Evolutionary conservation across 2,797 vertebrate species (phyloP).

Genomic region (Acipenser transmontanus): DNA sequence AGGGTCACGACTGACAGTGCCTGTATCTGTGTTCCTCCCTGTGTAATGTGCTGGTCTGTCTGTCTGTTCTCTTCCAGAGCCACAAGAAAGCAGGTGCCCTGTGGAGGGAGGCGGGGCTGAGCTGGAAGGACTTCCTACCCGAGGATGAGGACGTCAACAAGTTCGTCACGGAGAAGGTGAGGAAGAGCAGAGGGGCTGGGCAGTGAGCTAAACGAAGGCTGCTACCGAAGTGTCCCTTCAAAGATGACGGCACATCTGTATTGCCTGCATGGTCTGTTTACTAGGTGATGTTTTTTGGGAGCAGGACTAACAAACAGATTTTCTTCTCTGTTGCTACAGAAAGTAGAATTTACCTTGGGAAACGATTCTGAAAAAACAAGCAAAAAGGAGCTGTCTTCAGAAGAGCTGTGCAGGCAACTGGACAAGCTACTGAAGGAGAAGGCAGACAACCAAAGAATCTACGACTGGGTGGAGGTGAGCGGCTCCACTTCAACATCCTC

Average conservation of each 20-base stretch:
- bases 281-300: too few species aligned
- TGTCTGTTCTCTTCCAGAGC: slow-evolving; percentile 55
- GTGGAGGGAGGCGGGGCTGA: slow-evolving; percentile 84
- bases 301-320: too few species aligned
- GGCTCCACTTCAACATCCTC: too few species aligned
- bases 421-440: slow-evolving; percentile 79
- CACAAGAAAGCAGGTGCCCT: slow-evolving; percentile 80
- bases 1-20: neutral
- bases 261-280: slow-evolving; percentile 13
- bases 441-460: slow-evolving; percentile 78
- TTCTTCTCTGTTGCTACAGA: slow-evolving; percentile 46
- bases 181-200: neutral
- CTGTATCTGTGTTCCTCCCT: neutral
- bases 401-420: slow-evolving; percentile 73
- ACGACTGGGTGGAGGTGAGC: slow-evolving; percentile 88
- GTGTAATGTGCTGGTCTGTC: neutral
- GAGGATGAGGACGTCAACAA: slow-evolving; percentile 82
- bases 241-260: neutral
- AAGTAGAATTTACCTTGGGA: slow-evolving; percentile 83
- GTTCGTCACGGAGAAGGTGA: slow-evolving; percentile 85
- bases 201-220: neutral
- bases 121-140: slow-evolving; percentile 87
- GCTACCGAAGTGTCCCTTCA: neutral
- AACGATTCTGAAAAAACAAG: slow-evolving; percentile 68
- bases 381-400: slow-evolving; percentile 61